Conservation (phyloP, 35 echinoderm and acorn worm genomes). For the Apostichopus japonicus region DNA sequence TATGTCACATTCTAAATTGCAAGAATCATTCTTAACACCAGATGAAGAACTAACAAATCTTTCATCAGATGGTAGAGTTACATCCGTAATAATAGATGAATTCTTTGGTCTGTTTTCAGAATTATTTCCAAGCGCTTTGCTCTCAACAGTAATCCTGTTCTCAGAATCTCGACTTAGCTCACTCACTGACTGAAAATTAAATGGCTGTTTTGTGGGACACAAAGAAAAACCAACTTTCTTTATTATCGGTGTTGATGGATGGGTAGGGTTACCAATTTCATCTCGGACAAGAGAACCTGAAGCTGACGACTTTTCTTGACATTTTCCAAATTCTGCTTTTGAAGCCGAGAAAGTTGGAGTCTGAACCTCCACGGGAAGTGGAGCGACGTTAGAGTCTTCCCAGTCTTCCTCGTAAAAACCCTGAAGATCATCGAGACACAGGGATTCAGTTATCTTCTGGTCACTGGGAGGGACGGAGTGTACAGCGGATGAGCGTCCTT, state of each 20-base stretch:
- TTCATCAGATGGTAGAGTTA: neutral
- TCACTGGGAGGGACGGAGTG: neutral
- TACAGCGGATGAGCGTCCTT: neutral
- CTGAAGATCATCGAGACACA: neutral
- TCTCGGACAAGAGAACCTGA: neutral
- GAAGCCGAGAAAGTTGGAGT: constrained; percentile 43
- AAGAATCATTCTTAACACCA: neutral
- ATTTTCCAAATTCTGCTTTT: neutral
- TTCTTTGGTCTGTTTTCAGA: constrained; percentile 3
- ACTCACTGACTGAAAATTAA: neutral
- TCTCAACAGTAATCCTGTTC: neutral
- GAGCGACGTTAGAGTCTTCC: constrained; percentile 30
- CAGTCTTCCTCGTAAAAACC: constrained; percentile 53
- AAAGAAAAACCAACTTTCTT: neutral
- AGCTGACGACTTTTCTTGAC: neutral
- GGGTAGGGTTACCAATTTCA: neutral
- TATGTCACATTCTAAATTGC: neutral
- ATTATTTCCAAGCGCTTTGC: neutral
- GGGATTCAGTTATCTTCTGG: neutral
- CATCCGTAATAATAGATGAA: neutral
- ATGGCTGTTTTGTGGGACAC: neutral
- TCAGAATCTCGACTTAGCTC: neutral
- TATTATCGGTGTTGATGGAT: neutral
- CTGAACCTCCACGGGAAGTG: constrained; percentile 29
- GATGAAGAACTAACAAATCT: neutral